phyloP scores from a whole-genome alignment of 2,113 vertebrate genomes.

The Hippopotamus amphibius region DNA sequence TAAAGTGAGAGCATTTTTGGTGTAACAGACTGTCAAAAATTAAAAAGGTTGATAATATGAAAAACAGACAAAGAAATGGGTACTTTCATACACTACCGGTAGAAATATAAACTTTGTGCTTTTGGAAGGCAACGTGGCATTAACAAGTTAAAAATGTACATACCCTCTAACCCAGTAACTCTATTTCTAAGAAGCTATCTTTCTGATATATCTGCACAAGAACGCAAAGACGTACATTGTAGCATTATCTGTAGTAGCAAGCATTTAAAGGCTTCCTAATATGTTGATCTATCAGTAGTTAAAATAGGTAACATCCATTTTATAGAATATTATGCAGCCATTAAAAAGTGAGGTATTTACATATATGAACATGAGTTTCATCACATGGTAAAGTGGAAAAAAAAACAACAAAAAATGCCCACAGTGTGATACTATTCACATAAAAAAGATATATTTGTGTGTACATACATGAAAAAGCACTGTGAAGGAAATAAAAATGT shows the following conservation, averaged over 20 bases:
- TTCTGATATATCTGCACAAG: constrained; percentile 35
- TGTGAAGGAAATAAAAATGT: neutral
- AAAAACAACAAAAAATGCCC: neutral
- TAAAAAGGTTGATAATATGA: neutral
- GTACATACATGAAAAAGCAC: neutral
- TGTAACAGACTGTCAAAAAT: neutral
- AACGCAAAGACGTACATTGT: neutral
- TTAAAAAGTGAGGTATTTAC: constrained; percentile 5
- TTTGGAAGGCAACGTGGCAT: neutral
- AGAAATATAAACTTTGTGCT: neutral
- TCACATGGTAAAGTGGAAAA: neutral
- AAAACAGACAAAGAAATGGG: neutral
- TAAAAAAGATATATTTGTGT: neutral
- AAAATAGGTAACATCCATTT: constrained; percentile 1
- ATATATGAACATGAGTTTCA: neutral
- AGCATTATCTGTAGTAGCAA: neutral
- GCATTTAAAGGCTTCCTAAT: constrained; percentile 22
- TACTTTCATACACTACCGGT: neutral
- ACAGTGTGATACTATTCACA: neutral
- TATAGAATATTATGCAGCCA: neutral
- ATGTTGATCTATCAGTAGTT: neutral
- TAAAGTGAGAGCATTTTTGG: neutral
- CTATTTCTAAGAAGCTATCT: constrained; percentile 59
- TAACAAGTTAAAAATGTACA: constrained; percentile 45
- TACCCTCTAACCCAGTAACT: neutral